Percentiles rank a stretch among this genome's conserved stretches.
These are phyloP conservation scores for Tachyglossus aculeatus DNA, from an alignment of 2,797 vertebrate genomes.

Conservation along the genomic window DNA sequence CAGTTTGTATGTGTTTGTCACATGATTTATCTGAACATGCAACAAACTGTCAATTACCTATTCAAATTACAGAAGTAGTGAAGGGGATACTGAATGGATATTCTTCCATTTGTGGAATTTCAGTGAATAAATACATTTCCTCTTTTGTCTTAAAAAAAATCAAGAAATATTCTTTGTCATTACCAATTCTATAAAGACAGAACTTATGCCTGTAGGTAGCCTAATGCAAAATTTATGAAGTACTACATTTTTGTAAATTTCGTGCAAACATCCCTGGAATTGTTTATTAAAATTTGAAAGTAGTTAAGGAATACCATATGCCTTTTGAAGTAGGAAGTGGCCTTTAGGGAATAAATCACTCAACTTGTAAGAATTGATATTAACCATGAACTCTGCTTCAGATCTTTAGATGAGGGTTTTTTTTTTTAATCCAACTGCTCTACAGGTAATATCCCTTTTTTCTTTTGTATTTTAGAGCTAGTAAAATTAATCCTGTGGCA, in stretches of 20 bases:
- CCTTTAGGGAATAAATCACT: slow-evolving; percentile 33
- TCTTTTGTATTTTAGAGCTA: no score
- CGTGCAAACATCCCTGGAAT: slow-evolving; percentile 34
- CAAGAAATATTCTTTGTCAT: no score
- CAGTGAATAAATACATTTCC: slow-evolving; percentile 45
- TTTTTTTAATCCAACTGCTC: slow-evolving; percentile 46
- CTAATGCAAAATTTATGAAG: slow-evolving; percentile 32
- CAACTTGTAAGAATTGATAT: slow-evolving; percentile 33
- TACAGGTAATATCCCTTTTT: slow-evolving; percentile 21
- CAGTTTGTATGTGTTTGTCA: slow-evolving; percentile 34
- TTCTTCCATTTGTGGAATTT: slow-evolving; percentile 48
- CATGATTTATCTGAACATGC: slow-evolving; percentile 45
- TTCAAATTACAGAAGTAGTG: slow-evolving; percentile 50
- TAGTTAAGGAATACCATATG: slow-evolving; percentile 41
- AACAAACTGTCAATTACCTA: slow-evolving; percentile 64
- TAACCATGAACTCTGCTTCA: slow-evolving; percentile 40
- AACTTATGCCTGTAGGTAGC: slow-evolving; percentile 19
- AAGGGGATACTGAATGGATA: slow-evolving; percentile 40
- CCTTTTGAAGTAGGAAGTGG: slow-evolving; percentile 40
- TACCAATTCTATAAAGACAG: no score
- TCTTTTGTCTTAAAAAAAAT: slow-evolving; percentile 51
- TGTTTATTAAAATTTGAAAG: slow-evolving; percentile 56
- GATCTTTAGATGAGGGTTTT: slow-evolving; percentile 57
- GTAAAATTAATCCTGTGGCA: slow-evolving; percentile 48
- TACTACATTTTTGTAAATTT: slow-evolving; percentile 43